Percentiles rank a stretch among this genome's conserved stretches.
Evolutionary conservation across 2,888 invertebrate species (phyloP).

Genomic region (Aplocera efformata): DNA sequence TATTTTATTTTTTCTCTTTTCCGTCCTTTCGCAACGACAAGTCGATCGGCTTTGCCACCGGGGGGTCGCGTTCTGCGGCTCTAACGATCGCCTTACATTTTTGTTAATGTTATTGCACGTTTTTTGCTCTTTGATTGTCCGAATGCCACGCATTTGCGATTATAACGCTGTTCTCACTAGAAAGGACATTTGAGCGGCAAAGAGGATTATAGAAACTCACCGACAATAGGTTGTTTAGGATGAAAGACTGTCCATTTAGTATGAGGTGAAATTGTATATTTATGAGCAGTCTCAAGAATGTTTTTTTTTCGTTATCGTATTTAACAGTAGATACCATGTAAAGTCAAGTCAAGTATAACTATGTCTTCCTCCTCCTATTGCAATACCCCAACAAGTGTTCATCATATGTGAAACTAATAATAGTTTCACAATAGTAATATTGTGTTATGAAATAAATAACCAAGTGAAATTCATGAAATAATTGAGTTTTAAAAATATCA

Average conservation of each 20-base stretch:
- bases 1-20: slow-evolving; percentile 45
- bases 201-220: slow-evolving; percentile 50
- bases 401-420: too few relatives aligned
- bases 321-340: too few relatives aligned
- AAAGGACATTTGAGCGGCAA: slow-evolving; percentile 51
- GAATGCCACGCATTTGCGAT: slow-evolving; percentile 70
- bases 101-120: slow-evolving; percentile 56
- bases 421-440: too few relatives aligned
- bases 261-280: slow-evolving; percentile 24
- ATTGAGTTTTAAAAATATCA: too few relatives aligned
- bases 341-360: too few relatives aligned
- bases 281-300: slow-evolving; percentile 20
- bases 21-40: slow-evolving; percentile 49
- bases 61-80: slow-evolving; percentile 61
- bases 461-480: too few relatives aligned
- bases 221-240: slow-evolving; percentile 38
- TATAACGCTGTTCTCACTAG: slow-evolving; percentile 46
- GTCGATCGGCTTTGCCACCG: slow-evolving; percentile 70
- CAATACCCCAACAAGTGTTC: too few relatives aligned
- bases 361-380: too few relatives aligned
- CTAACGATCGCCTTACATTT: slow-evolving; percentile 65
- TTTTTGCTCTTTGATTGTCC: slow-evolving; percentile 69
- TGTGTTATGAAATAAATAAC: too few relatives aligned
- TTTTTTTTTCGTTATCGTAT: too few relatives aligned
- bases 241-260: slow-evolving; percentile 31